Base-by-base conservation (phyloP, 1,140 invertebrate species). In the Bursaphelenchus mucronatus region DNA sequence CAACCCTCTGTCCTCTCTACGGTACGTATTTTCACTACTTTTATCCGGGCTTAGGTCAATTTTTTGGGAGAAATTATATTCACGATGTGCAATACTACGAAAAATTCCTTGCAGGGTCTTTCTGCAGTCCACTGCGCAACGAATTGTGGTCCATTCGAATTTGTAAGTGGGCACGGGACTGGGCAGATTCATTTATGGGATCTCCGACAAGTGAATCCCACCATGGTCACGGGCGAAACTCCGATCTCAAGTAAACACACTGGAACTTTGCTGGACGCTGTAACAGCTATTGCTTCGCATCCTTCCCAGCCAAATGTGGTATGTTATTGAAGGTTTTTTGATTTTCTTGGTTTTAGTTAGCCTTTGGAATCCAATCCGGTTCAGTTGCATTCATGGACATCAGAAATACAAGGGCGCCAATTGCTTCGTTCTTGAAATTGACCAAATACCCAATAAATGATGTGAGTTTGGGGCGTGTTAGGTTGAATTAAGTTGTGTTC, bases 261-360 rank as follows among this genome's bases (percentile, higher is more conserved):
- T 13, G 13, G 40, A 17, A n/a, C 57, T 39, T 39, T 59, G 41
- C 13, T 11, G 1, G 57, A 46, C 40, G 11, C 41, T n/a, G 40
- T 59, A n/a, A 59, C 13, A 13, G 57, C 21, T 3, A 15, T 59
- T n/a, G 57, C 13, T 17, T 59, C 57, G 4, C 57, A 59, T 39
- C 57, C 57, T 11, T 39, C 13, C 4, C 57, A 59, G 57, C 57
- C 13, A 3, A 59, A 59, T 59, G 57, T 59, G 57, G 57, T 59
- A n/a, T 11, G 19, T 44, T 11, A 49, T 19, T 49, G 4, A 30
- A 50, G 45, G 5, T 1, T 3, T 1, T 44, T 44, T 58, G 6
- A 39, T n/a, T 55, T 55, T 50, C 40, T 44, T 13, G 1, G 2
- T 13, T 59, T 13, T 50, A 59, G 57, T n/a, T 59, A 11, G 57